Base-by-base conservation (phyloP, 2,797 vertebrate genomes). In the Ibycter americanus region DNA sequence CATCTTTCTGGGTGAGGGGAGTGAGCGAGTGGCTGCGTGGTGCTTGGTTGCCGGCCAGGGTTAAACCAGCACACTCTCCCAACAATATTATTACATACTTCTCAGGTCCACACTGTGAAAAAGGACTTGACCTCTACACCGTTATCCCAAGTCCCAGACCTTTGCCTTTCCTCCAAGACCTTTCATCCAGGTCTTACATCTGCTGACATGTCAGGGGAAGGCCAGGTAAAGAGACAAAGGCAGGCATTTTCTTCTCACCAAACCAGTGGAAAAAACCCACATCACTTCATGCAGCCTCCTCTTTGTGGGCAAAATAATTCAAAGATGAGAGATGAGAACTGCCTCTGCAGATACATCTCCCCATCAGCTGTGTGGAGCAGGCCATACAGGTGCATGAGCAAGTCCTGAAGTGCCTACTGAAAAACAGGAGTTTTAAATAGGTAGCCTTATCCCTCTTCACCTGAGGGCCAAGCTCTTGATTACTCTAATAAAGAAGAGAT, bases 201-300 rank as follows among this genome's bases (percentile, higher is more conserved):
- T 40, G 21, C 38, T 56, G 44, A 52, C 0, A 1, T 44, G 16
- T 56, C 22, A 54, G 23, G 49, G n/a, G 25, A 83, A 74, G 29
- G 19, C 3, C 23, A n/a, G 8, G 15, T 56, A n/a, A 83, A 70
- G 21, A 65, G 17, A 34, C 15, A 73, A 87, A 73, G 25, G 8
- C 8, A 68, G 10, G 17, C 6, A 0, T 52, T 73, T 73, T 66
- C 12, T 68, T 83, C 32, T 77, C 32, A 73, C 11, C 21, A 80
- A 52, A 65, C 21, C 12, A 31, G 15, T 32, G 38, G 67, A 15
- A 31, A 55, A 55, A 15, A 2, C 0, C 0, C 5, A 6, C 1
- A 1, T n/a, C 6, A 11, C 79, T 74, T 79, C 10, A 59, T 4
- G 16, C 8, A 70, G 7, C 18, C 55, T 63, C 23, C 12, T 40